Evolutionary conservation across 2,797 vertebrate genomes (phyloP).

Genomic region (Discoglossus pictus): DNA sequence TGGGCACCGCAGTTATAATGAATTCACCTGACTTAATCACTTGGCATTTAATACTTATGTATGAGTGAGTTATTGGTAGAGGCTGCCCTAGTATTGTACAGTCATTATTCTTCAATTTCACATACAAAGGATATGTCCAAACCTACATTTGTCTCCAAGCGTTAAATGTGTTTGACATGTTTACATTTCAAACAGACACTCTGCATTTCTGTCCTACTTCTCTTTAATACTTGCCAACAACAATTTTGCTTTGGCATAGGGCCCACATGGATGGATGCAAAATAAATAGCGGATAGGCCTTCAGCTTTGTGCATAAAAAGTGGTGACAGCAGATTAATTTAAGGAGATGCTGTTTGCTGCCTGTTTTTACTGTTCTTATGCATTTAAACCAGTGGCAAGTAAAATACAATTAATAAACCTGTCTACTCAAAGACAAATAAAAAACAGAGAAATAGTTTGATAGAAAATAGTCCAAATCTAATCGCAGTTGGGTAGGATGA

Average conservation of each 20-base stretch:
- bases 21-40: too few species aligned
- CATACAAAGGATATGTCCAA: constrained; percentile 26
- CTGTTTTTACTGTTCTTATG: too few species aligned
- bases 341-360: too few species aligned
- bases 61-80: constrained; percentile 7
- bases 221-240: constrained; percentile 32
- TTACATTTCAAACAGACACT: constrained; percentile 28
- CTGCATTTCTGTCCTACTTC: constrained; percentile 12
- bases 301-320: constrained; percentile 19
- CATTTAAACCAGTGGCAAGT: too few species aligned
- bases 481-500: too few species aligned
- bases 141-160: constrained; percentile 13
- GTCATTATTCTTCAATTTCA: constrained; percentile 17
- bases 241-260: constrained; percentile 22
- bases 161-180: constrained; percentile 21
- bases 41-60: constrained; percentile 8
- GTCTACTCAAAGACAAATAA: too few species aligned
- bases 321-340: constrained; percentile 12
- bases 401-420: too few species aligned
- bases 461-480: too few species aligned
- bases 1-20: too few species aligned
- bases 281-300: constrained; percentile 16
- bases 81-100: constrained; percentile 4
- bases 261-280: constrained; percentile 16
- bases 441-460: too few species aligned